Evolutionary conservation across 2,888 invertebrate species (phyloP), one percentile per base, ranked within the genome.

Genomic region (Miltochrista miniata): DNA sequence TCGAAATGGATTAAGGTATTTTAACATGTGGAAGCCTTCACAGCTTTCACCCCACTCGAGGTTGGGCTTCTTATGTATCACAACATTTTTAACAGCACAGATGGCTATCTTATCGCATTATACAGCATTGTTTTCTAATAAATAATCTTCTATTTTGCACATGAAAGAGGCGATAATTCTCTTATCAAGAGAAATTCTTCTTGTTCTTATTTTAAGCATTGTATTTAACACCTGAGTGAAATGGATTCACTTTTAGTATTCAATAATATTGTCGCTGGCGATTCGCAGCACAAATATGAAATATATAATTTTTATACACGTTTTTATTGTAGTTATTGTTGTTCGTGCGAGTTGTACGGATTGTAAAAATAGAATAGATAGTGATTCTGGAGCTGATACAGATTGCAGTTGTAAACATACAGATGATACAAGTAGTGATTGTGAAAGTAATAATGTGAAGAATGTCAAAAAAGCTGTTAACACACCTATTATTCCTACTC

Each of bases 141-240:
- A n/a, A n/a, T n/a, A n/a, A 34, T 47, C 45, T 53, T 54, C 47
- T 58, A 49, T 59, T 59, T 69, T 42, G 39, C 11, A 62, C 55
- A 24, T 24, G 18, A 24, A 61, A 56, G 58, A 35, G 45, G 40
- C 63, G 37, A 56, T 56, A 53, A 45, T 2, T 8, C 12, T 35
- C 47, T 15, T 36, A 39, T 48, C 34, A 18, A 31, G 5, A 38
- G 7, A 2, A 49, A 31, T 52, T 66, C 57, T 58, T 15, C 11
- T 31, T 36, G 8, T 14, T 41, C 5, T 24, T 24, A 13, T 42
- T 54, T 54, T 24, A 1, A 12, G 53, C 48, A 63, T 63, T 63
- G 60, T 59, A 47, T 43, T 56, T 44, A 46, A 51, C 65, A 65
- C 54, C 54, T 66, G 68, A 54, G 44, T 1, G 9, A 1, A 35